Conservation (phyloP, 2,888 invertebrate species). For the Tortrix viridana region DNA sequence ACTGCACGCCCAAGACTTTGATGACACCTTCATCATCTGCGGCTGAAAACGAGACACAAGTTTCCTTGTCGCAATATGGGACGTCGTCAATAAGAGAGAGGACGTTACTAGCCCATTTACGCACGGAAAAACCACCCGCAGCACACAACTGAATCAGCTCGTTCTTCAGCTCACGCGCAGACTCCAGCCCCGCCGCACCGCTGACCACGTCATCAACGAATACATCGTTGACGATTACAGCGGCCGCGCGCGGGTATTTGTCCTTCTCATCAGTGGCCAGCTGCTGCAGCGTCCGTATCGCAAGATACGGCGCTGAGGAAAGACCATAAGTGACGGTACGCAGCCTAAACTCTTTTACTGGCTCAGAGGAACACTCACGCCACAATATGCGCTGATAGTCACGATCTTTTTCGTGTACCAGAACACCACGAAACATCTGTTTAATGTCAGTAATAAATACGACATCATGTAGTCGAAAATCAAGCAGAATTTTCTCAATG, state of each 20-base stretch:
- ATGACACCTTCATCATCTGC: not conserved
- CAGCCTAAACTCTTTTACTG: no score
- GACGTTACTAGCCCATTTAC: slow-evolving; percentile 1
- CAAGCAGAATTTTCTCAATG: no score
- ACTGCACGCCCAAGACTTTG: not conserved
- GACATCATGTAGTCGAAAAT: no score
- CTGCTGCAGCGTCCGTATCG: not conserved
- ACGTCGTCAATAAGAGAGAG: not conserved
- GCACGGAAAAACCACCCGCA: not conserved
- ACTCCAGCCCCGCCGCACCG: not conserved
- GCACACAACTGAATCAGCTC: not conserved
- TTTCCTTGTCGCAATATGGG: not conserved
- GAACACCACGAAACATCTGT: no score
- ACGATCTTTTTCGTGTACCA: no score
- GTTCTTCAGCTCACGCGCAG: not conserved
- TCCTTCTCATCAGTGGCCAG: not conserved
- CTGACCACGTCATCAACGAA: not conserved
- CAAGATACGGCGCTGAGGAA: no score
- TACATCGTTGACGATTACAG: not conserved
- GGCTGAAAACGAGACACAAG: not conserved
- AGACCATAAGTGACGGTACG: no score
- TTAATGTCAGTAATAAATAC: no score
- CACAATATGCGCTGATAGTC: no score
- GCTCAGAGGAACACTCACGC: no score
- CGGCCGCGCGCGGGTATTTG: not conserved